A percentile compares a stretch with the other conserved stretches of the same genome.
Conservation (phyloP, 2,113 vertebrate species). For the Myxocyprinus asiaticus region DNA sequence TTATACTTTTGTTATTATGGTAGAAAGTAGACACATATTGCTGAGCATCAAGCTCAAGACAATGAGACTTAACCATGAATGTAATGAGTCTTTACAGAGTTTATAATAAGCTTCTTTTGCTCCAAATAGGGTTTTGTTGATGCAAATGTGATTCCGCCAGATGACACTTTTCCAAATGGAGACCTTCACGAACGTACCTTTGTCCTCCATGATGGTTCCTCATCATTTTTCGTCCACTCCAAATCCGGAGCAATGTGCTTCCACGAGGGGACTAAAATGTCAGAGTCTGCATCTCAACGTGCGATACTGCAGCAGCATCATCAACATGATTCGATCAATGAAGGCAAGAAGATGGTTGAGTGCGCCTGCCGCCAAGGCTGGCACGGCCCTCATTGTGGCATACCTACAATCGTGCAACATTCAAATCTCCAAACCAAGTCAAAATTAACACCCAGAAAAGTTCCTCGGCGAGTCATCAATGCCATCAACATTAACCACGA, state of each 20-base stretch:
- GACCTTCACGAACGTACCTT: slow-evolving; percentile 73
- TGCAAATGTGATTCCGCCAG: neutral
- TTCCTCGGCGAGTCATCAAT: slow-evolving; percentile 83
- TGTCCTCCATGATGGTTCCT: slow-evolving; percentile 74
- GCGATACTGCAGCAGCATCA: neutral
- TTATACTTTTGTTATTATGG: no score
- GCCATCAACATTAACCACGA: slow-evolving; percentile 90
- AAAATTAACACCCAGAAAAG: slow-evolving; percentile 73
- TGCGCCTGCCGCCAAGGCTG: slow-evolving; percentile 82
- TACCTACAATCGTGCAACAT: slow-evolving; percentile 85
- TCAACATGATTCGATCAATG: neutral
- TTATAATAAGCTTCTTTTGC: neutral
- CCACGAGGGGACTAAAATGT: slow-evolving; percentile 78
- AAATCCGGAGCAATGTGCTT: slow-evolving; percentile 80
- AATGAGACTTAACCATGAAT: no score
- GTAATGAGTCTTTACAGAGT: neutral
- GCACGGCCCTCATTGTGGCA: slow-evolving; percentile 85
- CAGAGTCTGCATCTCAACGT: slow-evolving; percentile 38
- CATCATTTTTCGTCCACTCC: slow-evolving; percentile 82
- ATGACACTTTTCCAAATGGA: neutral
- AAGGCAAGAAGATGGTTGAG: slow-evolving; percentile 72
- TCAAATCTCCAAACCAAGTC: slow-evolving; percentile 87
- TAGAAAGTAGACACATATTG: no score
- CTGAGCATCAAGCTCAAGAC: no score
- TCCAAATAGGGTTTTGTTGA: neutral